Conservation (phyloP, 2,888 invertebrate genomes). For the Odontomyia ornata region DNA sequence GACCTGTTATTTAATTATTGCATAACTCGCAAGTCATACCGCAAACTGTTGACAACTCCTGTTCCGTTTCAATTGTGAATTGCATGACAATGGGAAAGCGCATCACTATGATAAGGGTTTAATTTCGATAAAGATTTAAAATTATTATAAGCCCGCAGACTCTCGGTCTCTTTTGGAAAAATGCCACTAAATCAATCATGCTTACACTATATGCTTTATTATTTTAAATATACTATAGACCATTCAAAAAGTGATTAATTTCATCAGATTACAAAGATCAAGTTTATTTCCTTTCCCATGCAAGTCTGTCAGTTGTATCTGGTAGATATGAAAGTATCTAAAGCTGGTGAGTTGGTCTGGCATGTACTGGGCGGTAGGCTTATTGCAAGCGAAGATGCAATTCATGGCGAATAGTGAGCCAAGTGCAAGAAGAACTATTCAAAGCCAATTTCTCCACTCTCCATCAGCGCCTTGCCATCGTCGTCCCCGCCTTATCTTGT, state of each 20-base stretch:
- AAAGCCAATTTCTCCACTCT: background rate
- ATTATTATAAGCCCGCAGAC: too few relatives aligned
- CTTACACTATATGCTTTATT: too few relatives aligned
- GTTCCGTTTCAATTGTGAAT: slow-evolving; percentile 37
- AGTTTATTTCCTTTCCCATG: slow-evolving; percentile 9
- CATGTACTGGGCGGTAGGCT: background rate
- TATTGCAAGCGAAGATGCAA: background rate
- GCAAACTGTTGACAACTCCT: slow-evolving; percentile 13
- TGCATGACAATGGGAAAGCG: slow-evolving; percentile 1
- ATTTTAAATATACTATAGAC: background rate
- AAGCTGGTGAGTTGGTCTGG: background rate
- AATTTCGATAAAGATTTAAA: too few relatives aligned
- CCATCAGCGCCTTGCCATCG: slow-evolving; percentile 8
- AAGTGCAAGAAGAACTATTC: slow-evolving; percentile 14
- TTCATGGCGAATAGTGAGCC: background rate
- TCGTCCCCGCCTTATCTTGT: slow-evolving; percentile 36
- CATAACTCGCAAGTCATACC: background rate
- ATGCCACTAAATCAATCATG: too few relatives aligned
- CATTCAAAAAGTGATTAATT: background rate
- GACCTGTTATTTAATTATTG: slow-evolving; percentile 42
- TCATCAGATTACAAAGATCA: background rate
- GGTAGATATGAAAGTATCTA: too few relatives aligned
- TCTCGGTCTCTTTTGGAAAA: too few relatives aligned
- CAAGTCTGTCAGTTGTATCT: background rate
- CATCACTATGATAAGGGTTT: background rate